Evolutionary conservation across 2,888 invertebrate species (phyloP).

Genomic region (Oxycera nigricornis): DNA sequence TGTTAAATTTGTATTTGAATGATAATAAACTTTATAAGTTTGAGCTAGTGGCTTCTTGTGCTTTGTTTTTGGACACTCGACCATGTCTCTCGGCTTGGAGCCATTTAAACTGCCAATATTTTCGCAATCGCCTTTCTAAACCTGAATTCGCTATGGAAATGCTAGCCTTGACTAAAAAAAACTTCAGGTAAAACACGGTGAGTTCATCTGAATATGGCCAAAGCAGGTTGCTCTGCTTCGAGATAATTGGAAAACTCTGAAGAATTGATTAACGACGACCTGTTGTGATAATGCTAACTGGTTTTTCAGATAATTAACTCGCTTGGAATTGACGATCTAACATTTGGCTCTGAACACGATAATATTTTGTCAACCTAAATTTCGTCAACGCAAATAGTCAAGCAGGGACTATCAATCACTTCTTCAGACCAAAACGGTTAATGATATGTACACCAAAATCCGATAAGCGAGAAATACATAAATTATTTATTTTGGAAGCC

Average conservation of each 20-base stretch:
- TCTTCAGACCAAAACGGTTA: no score
- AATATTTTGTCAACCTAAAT: no score
- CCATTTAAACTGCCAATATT: not conserved
- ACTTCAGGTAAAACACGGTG: not conserved
- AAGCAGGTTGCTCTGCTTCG: not conserved
- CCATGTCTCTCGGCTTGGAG: not conserved
- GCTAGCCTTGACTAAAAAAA: constrained; percentile 13
- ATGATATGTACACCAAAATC: no score
- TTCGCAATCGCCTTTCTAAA: constrained; percentile 33
- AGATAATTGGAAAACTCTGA: not conserved
- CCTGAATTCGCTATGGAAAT: not conserved
- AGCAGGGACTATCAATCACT: no score
- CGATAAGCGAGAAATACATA: no score
- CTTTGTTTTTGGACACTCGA: constrained; percentile 17
- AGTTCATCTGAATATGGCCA: not conserved
- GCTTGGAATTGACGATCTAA: no score
- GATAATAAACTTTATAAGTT: constrained; percentile 40
- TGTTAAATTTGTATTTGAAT: constrained; percentile 29
- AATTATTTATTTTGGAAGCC: no score
- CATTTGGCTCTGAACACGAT: no score
- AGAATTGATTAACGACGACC: not conserved
- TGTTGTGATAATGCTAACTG: not conserved
- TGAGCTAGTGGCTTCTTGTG: not conserved
- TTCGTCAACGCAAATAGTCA: no score
- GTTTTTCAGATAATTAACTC: not conserved